These are phyloP conservation scores for Erpobdella octoculata DNA, from an alignment of 2,888 invertebrate species.

Conservation along the genomic window DNA sequence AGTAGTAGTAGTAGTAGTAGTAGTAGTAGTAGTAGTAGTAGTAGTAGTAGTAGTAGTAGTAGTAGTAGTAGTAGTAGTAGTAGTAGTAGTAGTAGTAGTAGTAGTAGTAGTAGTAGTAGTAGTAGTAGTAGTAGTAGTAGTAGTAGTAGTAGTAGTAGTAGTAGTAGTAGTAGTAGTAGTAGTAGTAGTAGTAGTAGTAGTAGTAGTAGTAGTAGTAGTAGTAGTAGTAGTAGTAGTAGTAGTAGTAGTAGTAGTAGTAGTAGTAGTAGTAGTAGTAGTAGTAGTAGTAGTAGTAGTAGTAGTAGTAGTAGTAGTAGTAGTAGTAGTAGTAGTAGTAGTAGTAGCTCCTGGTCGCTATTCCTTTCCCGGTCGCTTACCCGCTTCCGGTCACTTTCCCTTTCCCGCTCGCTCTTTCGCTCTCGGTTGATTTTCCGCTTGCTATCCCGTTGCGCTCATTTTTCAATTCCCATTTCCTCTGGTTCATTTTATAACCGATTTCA, in stretches of 20 bases:
- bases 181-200: conserved; percentile 1
- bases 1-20: conserved; percentile 1
- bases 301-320: conserved; percentile 1
- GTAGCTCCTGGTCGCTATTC: too few relatives aligned
- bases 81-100: conserved; percentile 1
- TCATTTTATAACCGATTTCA: too few relatives aligned
- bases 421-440: too few relatives aligned
- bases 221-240: conserved; percentile 1
- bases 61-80: conserved; percentile 1
- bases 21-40: conserved; percentile 1
- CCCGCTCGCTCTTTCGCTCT: too few relatives aligned
- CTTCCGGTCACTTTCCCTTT: too few relatives aligned
- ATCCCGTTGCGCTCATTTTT: too few relatives aligned
- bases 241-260: conserved; percentile 1
- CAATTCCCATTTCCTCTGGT: too few relatives aligned
- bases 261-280: conserved; percentile 1
- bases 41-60: conserved; percentile 1
- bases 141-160: conserved; percentile 1
- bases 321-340: too few relatives aligned
- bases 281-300: conserved; percentile 1
- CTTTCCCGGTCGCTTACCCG: too few relatives aligned
- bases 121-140: conserved; percentile 1
- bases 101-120: conserved; percentile 1
- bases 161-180: conserved; percentile 1
- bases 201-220: conserved; percentile 1